A percentile compares a stretch with the other conserved stretches of the same genome.
Conservation (phyloP, 1,140 invertebrate species). For the Drosophila kanapiae region DNA sequence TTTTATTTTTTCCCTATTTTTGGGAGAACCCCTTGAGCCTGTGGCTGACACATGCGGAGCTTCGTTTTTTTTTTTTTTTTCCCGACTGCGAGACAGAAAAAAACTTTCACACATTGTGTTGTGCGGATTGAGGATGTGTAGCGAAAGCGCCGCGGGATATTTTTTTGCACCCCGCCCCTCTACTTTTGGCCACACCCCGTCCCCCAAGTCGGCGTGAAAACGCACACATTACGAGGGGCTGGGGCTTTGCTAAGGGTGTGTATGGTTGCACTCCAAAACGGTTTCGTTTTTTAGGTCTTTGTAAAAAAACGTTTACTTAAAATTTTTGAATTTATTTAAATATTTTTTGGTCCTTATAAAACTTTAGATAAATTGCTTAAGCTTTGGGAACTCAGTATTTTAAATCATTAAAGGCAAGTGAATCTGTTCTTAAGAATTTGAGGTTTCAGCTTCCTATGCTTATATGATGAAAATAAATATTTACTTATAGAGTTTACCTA, state of each 20-base stretch:
- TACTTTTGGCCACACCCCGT: slow-evolving; percentile 15
- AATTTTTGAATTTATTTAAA: not conserved
- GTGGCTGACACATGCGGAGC: slow-evolving; percentile 80
- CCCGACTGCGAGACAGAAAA: slow-evolving; percentile 57
- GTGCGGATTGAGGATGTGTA: slow-evolving; percentile 74
- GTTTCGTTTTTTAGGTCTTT: not conserved
- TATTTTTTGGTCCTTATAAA: not conserved
- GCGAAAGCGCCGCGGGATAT: slow-evolving; percentile 78
- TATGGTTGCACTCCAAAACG: slow-evolving; percentile 11
- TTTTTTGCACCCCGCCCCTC: slow-evolving; percentile 52
- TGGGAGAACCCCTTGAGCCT: slow-evolving; percentile 36
- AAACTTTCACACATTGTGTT: slow-evolving; percentile 84
- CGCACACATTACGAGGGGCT: slow-evolving; percentile 65
- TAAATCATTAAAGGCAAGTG: not conserved
- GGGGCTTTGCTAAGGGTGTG: slow-evolving; percentile 15
- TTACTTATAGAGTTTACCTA: too few species aligned
- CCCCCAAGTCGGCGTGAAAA: slow-evolving; percentile 64
- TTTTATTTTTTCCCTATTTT: not conserved
- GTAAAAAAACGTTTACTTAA: not conserved
- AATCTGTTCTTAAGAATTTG: too few species aligned
- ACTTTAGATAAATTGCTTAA: too few species aligned
- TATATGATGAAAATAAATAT: too few species aligned
- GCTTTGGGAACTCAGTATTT: not conserved
- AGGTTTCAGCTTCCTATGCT: too few species aligned
- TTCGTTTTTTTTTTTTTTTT: slow-evolving; percentile 55